These are phyloP conservation scores for Chrysolina americana DNA, from an alignment of 2,888 invertebrate species.

Conservation along the genomic window DNA sequence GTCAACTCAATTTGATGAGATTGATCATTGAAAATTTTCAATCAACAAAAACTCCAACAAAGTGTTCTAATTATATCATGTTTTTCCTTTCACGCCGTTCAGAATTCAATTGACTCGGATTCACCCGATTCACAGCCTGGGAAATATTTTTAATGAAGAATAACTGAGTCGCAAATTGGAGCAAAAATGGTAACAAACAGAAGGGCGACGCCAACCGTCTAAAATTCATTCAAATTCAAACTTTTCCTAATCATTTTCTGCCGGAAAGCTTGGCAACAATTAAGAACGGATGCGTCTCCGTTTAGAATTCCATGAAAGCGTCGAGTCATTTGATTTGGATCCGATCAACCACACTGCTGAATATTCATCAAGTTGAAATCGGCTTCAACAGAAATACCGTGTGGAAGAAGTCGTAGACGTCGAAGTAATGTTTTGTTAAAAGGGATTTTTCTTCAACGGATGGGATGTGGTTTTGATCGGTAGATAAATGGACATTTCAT, in stretches of 20 bases:
- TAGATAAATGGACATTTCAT: too few relatives aligned
- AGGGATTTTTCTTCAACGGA: not conserved
- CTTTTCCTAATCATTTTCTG: conserved; percentile 55
- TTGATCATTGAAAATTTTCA: not conserved
- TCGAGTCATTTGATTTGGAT: conserved; percentile 60
- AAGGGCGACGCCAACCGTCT: conserved; percentile 12
- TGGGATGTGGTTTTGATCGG: too few relatives aligned
- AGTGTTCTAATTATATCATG: not conserved
- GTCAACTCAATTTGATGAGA: not conserved
- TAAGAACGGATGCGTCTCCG: conserved; percentile 39
- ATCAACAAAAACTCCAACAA: not conserved
- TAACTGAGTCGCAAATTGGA: conserved; percentile 16
- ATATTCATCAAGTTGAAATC: conserved; percentile 55
- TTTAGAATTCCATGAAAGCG: conserved; percentile 55
- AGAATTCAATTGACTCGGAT: not conserved
- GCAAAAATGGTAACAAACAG: conserved; percentile 26
- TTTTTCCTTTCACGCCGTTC: conserved; percentile 7
- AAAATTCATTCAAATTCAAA: conserved; percentile 33
- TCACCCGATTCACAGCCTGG: not conserved
- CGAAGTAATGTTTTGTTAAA: not conserved
- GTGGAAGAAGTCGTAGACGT: conserved; percentile 1
- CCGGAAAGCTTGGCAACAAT: conserved; percentile 50
- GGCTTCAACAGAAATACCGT: conserved; percentile 6
- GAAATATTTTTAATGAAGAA: conserved; percentile 11
- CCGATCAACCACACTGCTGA: conserved; percentile 60